Evolutionary conservation across 2,888 invertebrate species (phyloP).

Genomic region (Alentia gelatinosa): DNA sequence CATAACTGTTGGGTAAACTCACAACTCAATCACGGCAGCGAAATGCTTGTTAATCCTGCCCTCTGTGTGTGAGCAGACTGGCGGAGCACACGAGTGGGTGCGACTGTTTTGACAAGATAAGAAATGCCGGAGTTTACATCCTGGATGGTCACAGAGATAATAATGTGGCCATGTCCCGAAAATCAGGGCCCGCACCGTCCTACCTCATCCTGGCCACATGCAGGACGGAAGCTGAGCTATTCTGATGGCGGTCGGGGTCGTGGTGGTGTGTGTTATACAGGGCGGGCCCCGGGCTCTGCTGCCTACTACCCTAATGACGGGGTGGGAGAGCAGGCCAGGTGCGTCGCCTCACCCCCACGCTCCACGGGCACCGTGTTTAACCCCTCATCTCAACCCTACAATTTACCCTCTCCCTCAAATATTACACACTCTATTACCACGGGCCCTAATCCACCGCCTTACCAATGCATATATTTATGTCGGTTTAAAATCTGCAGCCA

Average conservation of each 20-base stretch:
- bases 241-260: too few relatives aligned
- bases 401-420: constrained; percentile 33
- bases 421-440: constrained; percentile 49
- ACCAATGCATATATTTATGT: constrained; percentile 47
- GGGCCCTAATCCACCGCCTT: neutral
- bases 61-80: too few relatives aligned
- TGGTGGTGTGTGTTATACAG: too few relatives aligned
- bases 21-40: too few relatives aligned
- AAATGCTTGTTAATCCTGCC: too few relatives aligned
- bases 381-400: constrained; percentile 39
- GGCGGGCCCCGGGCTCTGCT: neutral
- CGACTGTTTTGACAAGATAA: neutral
- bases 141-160: constrained; percentile 4
- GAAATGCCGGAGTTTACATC: neutral
- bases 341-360: neutral
- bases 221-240: too few relatives aligned
- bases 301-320: constrained; percentile 14
- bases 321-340: neutral
- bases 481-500: constrained; percentile 31
- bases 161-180: neutral
- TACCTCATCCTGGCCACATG: neutral
- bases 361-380: constrained; percentile 31
- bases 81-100: too few relatives aligned
- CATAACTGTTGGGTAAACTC: too few relatives aligned
- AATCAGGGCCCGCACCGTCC: neutral